Conservation (phyloP, 2,797 vertebrate species). For the Tolypeutes matacus region DNA sequence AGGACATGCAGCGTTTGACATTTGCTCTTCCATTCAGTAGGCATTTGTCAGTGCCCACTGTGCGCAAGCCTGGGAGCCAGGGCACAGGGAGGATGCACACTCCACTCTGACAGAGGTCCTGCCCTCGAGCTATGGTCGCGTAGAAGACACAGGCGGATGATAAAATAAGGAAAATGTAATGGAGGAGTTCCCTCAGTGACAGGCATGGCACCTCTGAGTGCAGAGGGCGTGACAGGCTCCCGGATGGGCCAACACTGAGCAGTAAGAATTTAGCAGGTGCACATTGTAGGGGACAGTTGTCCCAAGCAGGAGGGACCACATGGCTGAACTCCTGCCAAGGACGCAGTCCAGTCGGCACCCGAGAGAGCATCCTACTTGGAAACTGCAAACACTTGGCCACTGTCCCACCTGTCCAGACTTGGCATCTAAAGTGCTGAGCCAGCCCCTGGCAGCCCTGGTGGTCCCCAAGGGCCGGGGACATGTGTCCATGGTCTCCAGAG, state of each 20-base stretch:
- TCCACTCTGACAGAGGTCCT: not conserved
- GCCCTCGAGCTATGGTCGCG: not conserved
- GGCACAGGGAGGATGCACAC: not conserved
- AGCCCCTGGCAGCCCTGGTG: not conserved
- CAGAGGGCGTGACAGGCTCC: not conserved
- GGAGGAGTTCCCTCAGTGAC: not conserved
- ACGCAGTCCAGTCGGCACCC: too few relatives aligned
- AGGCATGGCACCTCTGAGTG: too few relatives aligned
- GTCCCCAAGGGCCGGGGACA: not conserved
- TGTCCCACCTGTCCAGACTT: not conserved
- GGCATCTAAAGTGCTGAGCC: too few relatives aligned
- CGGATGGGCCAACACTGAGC: too few relatives aligned
- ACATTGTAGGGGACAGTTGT: not conserved
- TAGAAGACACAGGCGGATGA: not conserved
- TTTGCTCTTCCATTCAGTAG: not conserved
- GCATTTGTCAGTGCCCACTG: not conserved
- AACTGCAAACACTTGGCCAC: rapidly evolving
- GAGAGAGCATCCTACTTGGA: too few relatives aligned
- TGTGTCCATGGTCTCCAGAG: not conserved
- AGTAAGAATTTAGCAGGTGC: not conserved
- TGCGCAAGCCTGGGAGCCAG: too few relatives aligned
- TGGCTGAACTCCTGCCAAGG: not conserved
- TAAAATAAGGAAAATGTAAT: too few relatives aligned
- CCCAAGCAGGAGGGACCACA: too few relatives aligned
- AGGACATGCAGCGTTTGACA: too few relatives aligned